A percentile compares a stretch with the other conserved stretches of the same genome.
phyloP scores from a whole-genome alignment of 2,797 vertebrate species.

The Danionella dracula region DNA sequence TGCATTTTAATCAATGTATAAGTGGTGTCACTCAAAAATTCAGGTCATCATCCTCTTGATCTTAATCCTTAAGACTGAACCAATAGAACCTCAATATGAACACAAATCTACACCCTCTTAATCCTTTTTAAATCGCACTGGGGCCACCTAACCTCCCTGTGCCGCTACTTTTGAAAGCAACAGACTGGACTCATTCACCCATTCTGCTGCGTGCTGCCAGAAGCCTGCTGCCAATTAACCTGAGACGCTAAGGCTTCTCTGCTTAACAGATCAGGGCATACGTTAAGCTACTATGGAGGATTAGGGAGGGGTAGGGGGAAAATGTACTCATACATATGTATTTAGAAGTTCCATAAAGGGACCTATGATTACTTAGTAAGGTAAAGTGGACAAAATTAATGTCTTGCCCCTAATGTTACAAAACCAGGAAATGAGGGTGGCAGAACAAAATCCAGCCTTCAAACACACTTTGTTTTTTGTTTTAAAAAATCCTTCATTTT shows the following conservation, averaged over 20 bases:
- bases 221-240: conserved; percentile 6
- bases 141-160: not conserved
- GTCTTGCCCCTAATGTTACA: too few relatives aligned
- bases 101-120: not conserved
- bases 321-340: not conserved
- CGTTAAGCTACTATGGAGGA: conserved; percentile 40
- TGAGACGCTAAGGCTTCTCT: conserved; percentile 35
- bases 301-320: not conserved
- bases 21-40: not conserved
- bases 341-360: too few relatives aligned
- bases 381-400: too few relatives aligned
- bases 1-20: not conserved
- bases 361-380: too few relatives aligned
- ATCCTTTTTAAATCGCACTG: not conserved
- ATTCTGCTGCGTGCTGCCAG: not conserved
- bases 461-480: too few relatives aligned
- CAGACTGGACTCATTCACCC: not conserved
- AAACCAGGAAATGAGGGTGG: too few relatives aligned
- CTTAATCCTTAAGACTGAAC: not conserved
- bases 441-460: too few relatives aligned
- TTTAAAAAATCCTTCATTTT: too few relatives aligned
- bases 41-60: not conserved
- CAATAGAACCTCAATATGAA: too few relatives aligned
- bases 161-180: not conserved
- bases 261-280: conserved; percentile 53